Evolutionary conservation across 1,140 invertebrate genomes (phyloP).

Genomic region (Sycophila sp.): DNA sequence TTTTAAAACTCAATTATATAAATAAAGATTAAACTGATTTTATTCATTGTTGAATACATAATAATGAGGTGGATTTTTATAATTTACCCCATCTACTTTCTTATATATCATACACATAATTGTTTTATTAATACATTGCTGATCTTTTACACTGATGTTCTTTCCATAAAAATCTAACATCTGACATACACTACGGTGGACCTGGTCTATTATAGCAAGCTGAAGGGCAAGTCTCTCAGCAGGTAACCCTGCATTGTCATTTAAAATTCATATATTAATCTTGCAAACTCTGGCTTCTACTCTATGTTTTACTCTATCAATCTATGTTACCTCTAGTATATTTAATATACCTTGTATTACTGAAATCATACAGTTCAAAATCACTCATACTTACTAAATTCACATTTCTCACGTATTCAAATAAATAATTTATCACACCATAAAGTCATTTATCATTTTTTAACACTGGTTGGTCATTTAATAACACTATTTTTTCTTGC

Average conservation of each 20-base stretch:
- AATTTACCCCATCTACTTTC: constrained; percentile 10
- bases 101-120: constrained; percentile 20
- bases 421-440: constrained; percentile 4
- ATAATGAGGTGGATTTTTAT: constrained; percentile 6
- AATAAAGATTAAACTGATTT: background rate
- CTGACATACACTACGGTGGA: constrained; percentile 62
- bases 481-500: background rate
- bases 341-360: no score
- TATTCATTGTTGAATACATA: background rate
- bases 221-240: constrained; percentile 80
- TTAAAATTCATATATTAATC: constrained; percentile 35
- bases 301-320: no score
- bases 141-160: constrained; percentile 55
- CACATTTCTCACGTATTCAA: background rate
- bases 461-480: background rate
- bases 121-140: constrained; percentile 46
- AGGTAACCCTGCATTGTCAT: constrained; percentile 73
- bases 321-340: no score
- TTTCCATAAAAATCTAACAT: constrained; percentile 57
- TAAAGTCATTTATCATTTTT: constrained; percentile 14
- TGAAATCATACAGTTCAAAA: no score
- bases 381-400: no score
- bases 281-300: background rate
- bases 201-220: constrained; percentile 79
- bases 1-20: background rate